Percentiles rank a stretch among this genome's conserved stretches.
These are phyloP conservation scores for Lordiphosa fenestrarum DNA, from an alignment of 2,888 invertebrate genomes.

Conservation along the genomic window DNA sequence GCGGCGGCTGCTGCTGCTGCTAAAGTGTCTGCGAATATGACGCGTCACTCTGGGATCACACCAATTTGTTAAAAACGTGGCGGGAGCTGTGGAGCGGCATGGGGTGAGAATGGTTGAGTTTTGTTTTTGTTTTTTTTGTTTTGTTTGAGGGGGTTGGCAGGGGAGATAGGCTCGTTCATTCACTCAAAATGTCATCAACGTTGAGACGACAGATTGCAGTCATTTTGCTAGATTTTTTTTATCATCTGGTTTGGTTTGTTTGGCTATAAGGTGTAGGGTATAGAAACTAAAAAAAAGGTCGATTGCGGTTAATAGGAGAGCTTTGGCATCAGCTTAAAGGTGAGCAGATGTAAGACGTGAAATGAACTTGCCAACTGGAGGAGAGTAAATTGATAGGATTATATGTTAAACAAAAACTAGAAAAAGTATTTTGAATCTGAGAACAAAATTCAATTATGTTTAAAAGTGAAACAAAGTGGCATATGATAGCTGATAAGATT, in stretches of 20 bases:
- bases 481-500: too few relatives aligned
- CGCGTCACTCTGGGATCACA: constrained; percentile 75
- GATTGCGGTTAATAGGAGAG: constrained; percentile 10
- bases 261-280: constrained; percentile 30
- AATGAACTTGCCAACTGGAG: neutral
- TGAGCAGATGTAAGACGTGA: neutral
- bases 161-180: constrained; percentile 65
- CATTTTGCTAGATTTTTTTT: constrained; percentile 55
- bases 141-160: neutral
- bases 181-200: constrained; percentile 76
- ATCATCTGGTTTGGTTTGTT: constrained; percentile 39
- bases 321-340: constrained; percentile 1
- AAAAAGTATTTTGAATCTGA: too few relatives aligned
- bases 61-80: constrained; percentile 73
- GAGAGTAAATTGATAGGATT: too few relatives aligned
- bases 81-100: constrained; percentile 11
- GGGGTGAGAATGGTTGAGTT: constrained; percentile 1
- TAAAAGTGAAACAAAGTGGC: too few relatives aligned
- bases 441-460: too few relatives aligned
- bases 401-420: too few relatives aligned
- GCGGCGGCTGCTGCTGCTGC: constrained; percentile 31
- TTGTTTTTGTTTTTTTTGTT: too few relatives aligned
- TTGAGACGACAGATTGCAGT: constrained; percentile 75
- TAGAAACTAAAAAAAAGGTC: constrained; percentile 8
- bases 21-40: constrained; percentile 73